These are phyloP conservation scores for Caprella mutica DNA, from an alignment of 2,888 invertebrate genomes.

Conservation along the genomic window DNA sequence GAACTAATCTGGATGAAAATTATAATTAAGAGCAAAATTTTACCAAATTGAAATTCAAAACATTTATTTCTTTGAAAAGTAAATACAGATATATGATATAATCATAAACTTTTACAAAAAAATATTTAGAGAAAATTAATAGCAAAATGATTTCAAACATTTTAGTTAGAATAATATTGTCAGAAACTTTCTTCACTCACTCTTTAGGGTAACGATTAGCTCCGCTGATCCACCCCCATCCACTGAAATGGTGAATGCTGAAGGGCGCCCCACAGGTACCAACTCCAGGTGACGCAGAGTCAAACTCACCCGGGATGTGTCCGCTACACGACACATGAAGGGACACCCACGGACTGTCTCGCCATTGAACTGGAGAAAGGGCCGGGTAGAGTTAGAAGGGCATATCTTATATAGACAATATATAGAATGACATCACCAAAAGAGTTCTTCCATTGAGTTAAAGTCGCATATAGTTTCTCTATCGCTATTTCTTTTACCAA, in stretches of 20 bases:
- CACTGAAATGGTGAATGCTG: slow-evolving; percentile 66
- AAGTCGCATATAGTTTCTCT: neutral
- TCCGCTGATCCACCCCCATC: slow-evolving; percentile 61
- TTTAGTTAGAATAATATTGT: neutral
- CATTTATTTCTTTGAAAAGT: too few species aligned
- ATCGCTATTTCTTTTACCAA: neutral
- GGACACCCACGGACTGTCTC: slow-evolving; percentile 79
- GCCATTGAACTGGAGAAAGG: slow-evolving; percentile 58
- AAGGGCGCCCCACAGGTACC: slow-evolving; percentile 69
- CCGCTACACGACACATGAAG: slow-evolving; percentile 72
- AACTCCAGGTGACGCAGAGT: slow-evolving; percentile 65
- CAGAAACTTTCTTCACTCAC: slow-evolving; percentile 36
- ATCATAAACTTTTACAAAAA: neutral
- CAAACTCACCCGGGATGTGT: slow-evolving; percentile 62
- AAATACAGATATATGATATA: too few species aligned
- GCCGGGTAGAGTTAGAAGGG: too few species aligned
- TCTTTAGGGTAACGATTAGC: slow-evolving; percentile 71
- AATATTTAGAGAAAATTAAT: slow-evolving; percentile 1
- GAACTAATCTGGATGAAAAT: too few species aligned
- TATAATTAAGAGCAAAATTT: too few species aligned
- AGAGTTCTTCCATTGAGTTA: too few species aligned
- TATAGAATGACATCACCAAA: too few species aligned
- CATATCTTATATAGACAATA: too few species aligned
- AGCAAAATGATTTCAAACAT: slow-evolving; percentile 23
- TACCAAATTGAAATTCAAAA: too few species aligned